Evolutionary conservation across 2,113 vertebrate genomes (phyloP).

Genomic region (Sclerurus mexicanus): DNA sequence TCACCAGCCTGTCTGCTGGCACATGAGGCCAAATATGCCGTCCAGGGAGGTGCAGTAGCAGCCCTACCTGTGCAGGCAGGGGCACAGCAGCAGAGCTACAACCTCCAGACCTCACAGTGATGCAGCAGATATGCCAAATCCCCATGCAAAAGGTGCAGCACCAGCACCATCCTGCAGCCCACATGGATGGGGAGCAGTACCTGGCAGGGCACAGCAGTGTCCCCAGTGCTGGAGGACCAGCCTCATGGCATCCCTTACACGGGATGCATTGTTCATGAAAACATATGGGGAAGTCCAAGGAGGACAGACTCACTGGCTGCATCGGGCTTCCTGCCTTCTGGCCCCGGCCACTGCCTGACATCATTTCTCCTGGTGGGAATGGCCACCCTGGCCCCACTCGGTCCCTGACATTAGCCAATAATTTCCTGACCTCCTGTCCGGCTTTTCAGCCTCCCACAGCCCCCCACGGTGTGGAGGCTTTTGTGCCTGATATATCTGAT

Average conservation of each 20-base stretch:
- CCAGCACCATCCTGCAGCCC: not conserved
- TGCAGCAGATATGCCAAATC: not conserved
- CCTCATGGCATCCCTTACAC: not conserved
- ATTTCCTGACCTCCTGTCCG: not conserved
- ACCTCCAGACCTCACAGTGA: not conserved
- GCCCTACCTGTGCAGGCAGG: not conserved
- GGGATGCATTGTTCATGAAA: not conserved
- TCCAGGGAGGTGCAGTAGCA: not conserved
- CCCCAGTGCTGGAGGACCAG: not conserved
- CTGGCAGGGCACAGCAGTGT: fast-evolving
- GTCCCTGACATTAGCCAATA: not conserved
- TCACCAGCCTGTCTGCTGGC: not conserved
- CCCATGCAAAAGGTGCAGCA: fast-evolving
- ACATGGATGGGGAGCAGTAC: fast-evolving
- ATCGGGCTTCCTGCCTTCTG: constrained; percentile 37
- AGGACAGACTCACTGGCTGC: constrained; percentile 59
- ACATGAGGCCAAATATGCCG: not conserved
- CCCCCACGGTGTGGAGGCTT: not conserved
- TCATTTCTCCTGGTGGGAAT: not conserved
- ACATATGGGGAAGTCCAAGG: not conserved
- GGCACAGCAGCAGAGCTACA: not conserved
- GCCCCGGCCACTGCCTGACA: not conserved
- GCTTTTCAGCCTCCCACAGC: not conserved
- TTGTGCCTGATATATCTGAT: not conserved
- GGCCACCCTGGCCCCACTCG: not conserved